Base-by-base conservation (phyloP, 2,888 invertebrate genomes). In the Mallateleia sp. region DNA sequence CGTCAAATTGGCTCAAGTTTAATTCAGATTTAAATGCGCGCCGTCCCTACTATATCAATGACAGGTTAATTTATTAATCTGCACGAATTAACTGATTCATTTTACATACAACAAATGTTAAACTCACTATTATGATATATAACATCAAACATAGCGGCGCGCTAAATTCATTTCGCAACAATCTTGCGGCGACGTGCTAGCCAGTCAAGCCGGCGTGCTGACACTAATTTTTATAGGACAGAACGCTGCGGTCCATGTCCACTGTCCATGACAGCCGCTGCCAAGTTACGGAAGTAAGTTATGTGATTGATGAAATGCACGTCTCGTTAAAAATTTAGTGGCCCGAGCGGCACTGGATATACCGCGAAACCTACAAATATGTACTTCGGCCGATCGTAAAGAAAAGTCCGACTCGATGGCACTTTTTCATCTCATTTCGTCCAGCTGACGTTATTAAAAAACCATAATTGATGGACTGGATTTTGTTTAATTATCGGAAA, bases 251-350 rank as follows among this genome's bases (percentile, higher is more conserved):
- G 82, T 67, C 56, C 83, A 60, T 83, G 83, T 87, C 87, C 66
- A 72, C 87, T 84, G 87, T 84, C 80, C 83, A n/a, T 80, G 87
- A 84, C 83, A 87, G 83, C 75, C 72, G 83, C 71, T 66, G 47
- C 74, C 78, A 22, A 67, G 74, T 79, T 74, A 47, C 79, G 78
- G 82, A 52, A 64, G 60, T 75, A 34, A 83, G 87, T 87, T 75
- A 72, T 54, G 77, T 80, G 84, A 87, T 87, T 87, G 87, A 87
- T 87, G 87, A 81, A 87, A 87, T 60, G 84, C 80, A 69, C 77
- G 80, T 32, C 79, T 79, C 86, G 87, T 87, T 87, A 87, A 83
- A 87, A 87, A 87, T 87, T 87, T 83, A 87, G 79, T 74, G 72
- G 64, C 22, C 24, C 45, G 20, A 47, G 22, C 20, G 60, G 34